Evolutionary conservation across 2,888 invertebrate species (phyloP).

Genomic region (Eilema depressum): DNA sequence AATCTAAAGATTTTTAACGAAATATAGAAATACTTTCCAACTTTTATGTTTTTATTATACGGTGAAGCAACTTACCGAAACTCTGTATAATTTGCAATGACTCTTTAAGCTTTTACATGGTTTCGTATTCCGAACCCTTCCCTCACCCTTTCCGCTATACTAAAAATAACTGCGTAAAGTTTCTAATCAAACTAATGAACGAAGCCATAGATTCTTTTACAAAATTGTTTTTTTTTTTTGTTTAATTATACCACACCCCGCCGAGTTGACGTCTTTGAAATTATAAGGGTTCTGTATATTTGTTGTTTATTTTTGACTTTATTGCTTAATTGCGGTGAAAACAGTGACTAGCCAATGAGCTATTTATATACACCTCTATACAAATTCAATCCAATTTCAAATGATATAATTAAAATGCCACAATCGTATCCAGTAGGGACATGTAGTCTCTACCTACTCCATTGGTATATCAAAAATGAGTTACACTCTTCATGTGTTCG

Average conservation of each 20-base stretch:
- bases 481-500: background rate
- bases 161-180: slow-evolving; percentile 4
- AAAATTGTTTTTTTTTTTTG: background rate
- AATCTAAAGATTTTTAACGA: background rate
- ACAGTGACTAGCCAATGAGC: too few species aligned
- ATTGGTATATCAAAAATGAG: background rate
- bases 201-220: background rate
- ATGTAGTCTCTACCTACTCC: too few species aligned
- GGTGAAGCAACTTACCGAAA: background rate
- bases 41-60: slow-evolving; percentile 5
- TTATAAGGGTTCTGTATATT: background rate
- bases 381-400: too few species aligned
- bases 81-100: slow-evolving; percentile 1
- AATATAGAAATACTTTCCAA: background rate
- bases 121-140: slow-evolving; percentile 1
- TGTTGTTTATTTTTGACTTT: background rate
- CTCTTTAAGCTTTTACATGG: slow-evolving; percentile 4
- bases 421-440: too few species aligned
- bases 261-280: background rate
- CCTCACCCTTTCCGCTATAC: background rate
- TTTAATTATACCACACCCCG: background rate
- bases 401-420: too few species aligned
- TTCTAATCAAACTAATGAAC: background rate
- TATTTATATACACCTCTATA: too few species aligned
- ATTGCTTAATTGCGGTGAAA: too few species aligned